Conservation (phyloP, 2,797 vertebrate species). For the Channallabes apus region DNA sequence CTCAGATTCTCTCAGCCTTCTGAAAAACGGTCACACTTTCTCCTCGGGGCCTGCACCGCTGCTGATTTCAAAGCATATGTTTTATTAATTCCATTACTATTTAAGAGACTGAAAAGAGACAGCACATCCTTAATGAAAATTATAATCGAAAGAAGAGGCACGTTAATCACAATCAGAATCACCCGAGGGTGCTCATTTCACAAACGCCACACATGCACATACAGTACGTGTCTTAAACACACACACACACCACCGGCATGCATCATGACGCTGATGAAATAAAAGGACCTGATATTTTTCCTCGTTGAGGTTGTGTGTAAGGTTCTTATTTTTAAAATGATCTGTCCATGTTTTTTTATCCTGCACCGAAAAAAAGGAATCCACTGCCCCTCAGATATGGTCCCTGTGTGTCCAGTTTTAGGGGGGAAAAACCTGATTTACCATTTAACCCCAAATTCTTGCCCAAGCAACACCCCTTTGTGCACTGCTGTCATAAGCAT, state of each 20-base stretch:
- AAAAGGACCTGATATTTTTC: background rate
- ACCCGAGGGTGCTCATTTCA: conserved; percentile 47
- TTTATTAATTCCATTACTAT: conserved; percentile 62
- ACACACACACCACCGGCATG: background rate
- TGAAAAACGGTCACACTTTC: conserved; percentile 32
- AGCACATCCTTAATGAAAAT: conserved; percentile 60
- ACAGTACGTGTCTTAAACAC: background rate
- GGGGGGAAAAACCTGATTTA: background rate
- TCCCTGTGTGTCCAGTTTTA: background rate
- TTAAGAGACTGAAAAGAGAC: conserved; percentile 53
- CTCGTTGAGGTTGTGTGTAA: background rate
- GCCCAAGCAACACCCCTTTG: background rate
- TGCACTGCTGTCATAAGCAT: background rate
- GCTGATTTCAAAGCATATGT: conserved; percentile 57
- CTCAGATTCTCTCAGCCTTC: conserved; percentile 41
- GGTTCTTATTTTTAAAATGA: background rate
- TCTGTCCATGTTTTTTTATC: background rate
- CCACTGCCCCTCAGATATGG: background rate
- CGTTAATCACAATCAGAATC: conserved; percentile 58
- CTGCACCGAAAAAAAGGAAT: background rate
- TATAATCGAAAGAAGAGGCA: conserved; percentile 54
- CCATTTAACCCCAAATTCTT: background rate
- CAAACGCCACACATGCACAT: background rate
- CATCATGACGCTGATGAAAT: background rate
- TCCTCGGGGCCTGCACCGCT: conserved; percentile 45